Base-by-base conservation (phyloP, 2,888 invertebrate genomes). In the Gandaritis pyraliata region DNA sequence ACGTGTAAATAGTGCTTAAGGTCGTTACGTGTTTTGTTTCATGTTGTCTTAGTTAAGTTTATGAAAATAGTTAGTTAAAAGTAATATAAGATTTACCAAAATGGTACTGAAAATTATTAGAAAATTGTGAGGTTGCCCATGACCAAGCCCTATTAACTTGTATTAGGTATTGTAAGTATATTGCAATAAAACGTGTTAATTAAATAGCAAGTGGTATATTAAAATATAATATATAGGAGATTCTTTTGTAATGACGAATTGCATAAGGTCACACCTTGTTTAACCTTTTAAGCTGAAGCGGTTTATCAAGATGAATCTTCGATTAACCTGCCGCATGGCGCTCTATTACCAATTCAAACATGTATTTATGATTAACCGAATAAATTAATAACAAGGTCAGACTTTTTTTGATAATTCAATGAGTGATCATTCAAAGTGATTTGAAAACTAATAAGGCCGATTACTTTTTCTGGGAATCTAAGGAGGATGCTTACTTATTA, bases 241-340 rank as follows among this genome's bases (percentile, higher is more conserved):
- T 45, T 33, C 16, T 43, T 41, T 33, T 49, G 33, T 29, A 45
- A 29, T 55, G 13, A 18, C 38, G n/a, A 23, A 55, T 55, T 55
- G 13, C 47, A 29, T 36, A 43, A 47, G 43, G 11, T 48, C 15
- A 48, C 56, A 56, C 30, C 48, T 56, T 30, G 48, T 38, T 57
- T 58, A 46, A 58, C 50, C 50, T 58, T 58, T 45, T 23, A 11
- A 43, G 7, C 8, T 0, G n/a, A 48, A 41, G 48, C 38, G 39
- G 56, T 56, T 41, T 48, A 41, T 16, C 49, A 18, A 18, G 41
- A 18, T 16, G 30, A 45, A 53, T 47, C 48, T 48, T 33, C 16
- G 23, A 18, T 8, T 29, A 41, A 41, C 23, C 7, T 23, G 12
- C 36, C 6, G 8, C 8, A 33, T 10, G 6, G 7, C 30, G 39